Conservation (phyloP, 2,888 invertebrate genomes). For the Eubasilissa splendida region DNA sequence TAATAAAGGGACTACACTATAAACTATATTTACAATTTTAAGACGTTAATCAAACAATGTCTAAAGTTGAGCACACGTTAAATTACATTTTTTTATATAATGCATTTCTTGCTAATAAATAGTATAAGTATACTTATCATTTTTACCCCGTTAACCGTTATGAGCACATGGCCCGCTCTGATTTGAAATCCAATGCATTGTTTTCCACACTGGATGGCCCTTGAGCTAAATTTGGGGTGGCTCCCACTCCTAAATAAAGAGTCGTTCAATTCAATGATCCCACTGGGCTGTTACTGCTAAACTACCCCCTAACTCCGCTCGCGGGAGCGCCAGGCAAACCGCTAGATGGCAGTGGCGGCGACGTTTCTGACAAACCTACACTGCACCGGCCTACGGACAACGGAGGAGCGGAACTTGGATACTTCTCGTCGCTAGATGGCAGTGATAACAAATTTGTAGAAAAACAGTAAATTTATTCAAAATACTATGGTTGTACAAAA, state of each 20-base stretch:
- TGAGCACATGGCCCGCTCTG: conserved; percentile 6
- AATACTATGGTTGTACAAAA: too few species aligned
- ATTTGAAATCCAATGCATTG: conserved; percentile 47
- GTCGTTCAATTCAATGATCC: conserved; percentile 54
- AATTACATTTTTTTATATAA: too few species aligned
- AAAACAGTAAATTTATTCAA: background rate
- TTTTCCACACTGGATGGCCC: conserved; percentile 54
- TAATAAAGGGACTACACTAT: too few species aligned
- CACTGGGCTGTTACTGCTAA: conserved; percentile 28
- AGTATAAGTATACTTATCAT: too few species aligned
- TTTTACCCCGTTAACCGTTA: background rate
- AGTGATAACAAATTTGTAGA: background rate
- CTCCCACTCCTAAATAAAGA: conserved; percentile 47
- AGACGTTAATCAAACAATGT: too few species aligned
- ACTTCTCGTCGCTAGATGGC: conserved; percentile 19
- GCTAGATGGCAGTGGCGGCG: conserved; percentile 18
- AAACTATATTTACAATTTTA: too few species aligned
- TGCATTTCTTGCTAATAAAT: too few species aligned
- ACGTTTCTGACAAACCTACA: background rate
- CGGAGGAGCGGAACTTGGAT: background rate
- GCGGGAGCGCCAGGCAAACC: background rate
- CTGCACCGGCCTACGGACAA: background rate
- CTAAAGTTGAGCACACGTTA: too few species aligned
- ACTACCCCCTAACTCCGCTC: background rate
- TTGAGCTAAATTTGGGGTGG: conserved; percentile 48